Percentiles rank a stretch among this genome's conserved stretches.
These are phyloP conservation scores for Balanococcus diminutus DNA, from an alignment of 2,888 invertebrate species.

Conservation along the genomic window DNA sequence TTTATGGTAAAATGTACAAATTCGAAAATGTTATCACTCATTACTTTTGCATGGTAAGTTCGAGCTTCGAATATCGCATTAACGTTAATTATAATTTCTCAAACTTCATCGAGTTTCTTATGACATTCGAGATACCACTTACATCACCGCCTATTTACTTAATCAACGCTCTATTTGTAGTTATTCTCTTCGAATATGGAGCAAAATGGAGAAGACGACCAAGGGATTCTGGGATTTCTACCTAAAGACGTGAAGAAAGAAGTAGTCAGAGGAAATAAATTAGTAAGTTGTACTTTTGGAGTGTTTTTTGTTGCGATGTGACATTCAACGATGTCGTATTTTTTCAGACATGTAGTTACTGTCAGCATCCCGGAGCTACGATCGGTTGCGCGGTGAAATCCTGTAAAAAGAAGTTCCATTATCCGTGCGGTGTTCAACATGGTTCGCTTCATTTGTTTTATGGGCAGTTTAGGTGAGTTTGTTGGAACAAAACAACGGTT, in stretches of 20 bases:
- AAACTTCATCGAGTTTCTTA: constrained; percentile 30
- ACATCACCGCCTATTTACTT: background rate
- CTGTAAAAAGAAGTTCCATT: constrained; percentile 75
- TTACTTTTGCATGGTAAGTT: constrained; percentile 76
- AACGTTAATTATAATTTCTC: background rate
- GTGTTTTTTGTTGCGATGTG: no score
- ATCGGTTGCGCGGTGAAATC: constrained; percentile 71
- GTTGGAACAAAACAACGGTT: background rate
- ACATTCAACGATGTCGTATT: background rate
- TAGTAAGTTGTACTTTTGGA: no score
- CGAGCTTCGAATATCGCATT: background rate
- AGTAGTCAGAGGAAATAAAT: constrained; percentile 67
- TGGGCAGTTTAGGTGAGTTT: constrained; percentile 65
- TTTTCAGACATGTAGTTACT: constrained; percentile 68
- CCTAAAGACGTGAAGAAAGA: constrained; percentile 73
- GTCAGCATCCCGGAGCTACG: constrained; percentile 71
- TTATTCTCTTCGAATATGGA: constrained; percentile 73
- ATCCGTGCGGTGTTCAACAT: constrained; percentile 73
- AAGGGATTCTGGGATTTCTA: constrained; percentile 78
- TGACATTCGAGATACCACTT: background rate
- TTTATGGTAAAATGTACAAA: constrained; percentile 67
- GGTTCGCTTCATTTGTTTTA: constrained; percentile 71
- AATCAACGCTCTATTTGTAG: constrained; percentile 62
- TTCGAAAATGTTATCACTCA: constrained; percentile 70
- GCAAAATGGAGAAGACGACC: constrained; percentile 71